A percentile compares a stretch with the other conserved stretches of the same genome.
These are phyloP conservation scores for Champsocephalus esox DNA, from an alignment of 2,797 vertebrate genomes.

Conservation along the genomic window DNA sequence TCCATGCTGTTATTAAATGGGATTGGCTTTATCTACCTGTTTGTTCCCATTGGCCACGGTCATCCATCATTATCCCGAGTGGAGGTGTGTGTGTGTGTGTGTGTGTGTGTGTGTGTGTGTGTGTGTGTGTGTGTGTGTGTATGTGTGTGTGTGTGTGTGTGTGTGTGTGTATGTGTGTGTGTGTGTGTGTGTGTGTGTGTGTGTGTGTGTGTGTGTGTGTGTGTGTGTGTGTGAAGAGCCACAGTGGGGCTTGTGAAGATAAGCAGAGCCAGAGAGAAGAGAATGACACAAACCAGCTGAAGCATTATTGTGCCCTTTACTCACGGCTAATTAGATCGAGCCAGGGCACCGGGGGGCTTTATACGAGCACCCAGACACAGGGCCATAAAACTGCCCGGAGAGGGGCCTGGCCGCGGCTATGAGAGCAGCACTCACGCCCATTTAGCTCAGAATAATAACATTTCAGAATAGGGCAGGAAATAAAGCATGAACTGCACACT, in stretches of 20 bases:
- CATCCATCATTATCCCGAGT: constrained; percentile 82
- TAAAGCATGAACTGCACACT: constrained; percentile 13
- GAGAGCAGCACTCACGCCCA: constrained; percentile 54
- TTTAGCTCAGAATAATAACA: constrained; percentile 61
- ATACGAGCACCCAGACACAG: constrained; percentile 77
- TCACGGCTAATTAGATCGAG: constrained; percentile 87
- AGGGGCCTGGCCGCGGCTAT: constrained; percentile 57
- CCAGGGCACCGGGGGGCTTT: constrained; percentile 76
- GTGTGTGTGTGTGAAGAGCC: constrained; percentile 54
- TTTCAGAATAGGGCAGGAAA: constrained; percentile 48
- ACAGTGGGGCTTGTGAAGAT: constrained; percentile 83
- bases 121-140: constrained; percentile 50
- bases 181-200: constrained; percentile 14
- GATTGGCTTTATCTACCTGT: constrained; percentile 83
- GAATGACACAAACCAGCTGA: constrained; percentile 88
- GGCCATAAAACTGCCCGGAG: constrained; percentile 59
- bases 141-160: constrained; percentile 19
- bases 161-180: neutral
- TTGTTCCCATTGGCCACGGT: constrained; percentile 78
- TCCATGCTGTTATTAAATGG: constrained; percentile 84
- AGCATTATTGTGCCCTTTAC: constrained; percentile 88
- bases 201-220: neutral
- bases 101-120: constrained; percentile 23
- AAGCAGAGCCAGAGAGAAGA: constrained; percentile 83
- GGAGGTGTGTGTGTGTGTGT: constrained; percentile 57